Percentiles rank a stretch among this genome's conserved stretches.
Conservation (phyloP, 2,113 vertebrate genomes). For the Eubucco bourcierii region DNA sequence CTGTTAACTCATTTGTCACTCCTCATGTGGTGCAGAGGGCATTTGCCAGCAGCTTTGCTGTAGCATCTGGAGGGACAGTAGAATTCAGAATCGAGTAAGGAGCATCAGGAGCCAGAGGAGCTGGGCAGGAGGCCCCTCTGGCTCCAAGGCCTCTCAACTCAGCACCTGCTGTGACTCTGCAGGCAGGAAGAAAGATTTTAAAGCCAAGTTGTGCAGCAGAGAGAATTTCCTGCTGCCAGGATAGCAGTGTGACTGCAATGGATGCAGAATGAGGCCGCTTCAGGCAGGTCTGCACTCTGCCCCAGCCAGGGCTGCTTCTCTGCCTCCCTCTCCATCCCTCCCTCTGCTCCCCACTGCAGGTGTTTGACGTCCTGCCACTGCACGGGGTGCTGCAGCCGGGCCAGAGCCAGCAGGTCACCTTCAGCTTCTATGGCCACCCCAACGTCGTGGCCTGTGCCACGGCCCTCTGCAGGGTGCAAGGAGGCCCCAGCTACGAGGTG, state of each 20-base stretch:
- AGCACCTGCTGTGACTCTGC: fast-evolving
- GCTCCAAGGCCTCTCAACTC: neutral
- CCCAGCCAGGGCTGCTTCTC: neutral
- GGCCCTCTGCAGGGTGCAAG: slow-evolving; percentile 82
- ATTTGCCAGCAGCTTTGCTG: neutral
- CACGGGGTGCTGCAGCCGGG: slow-evolving; percentile 79
- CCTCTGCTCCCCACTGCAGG: slow-evolving; percentile 47
- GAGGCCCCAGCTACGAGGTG: slow-evolving; percentile 84
- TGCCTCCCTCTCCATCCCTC: fast-evolving
- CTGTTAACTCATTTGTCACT: neutral
- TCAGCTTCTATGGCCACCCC: slow-evolving; percentile 84
- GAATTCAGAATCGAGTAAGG: too few relatives aligned
- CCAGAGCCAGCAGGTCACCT: slow-evolving; percentile 68
- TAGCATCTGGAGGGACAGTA: too few relatives aligned
- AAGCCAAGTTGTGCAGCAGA: neutral
- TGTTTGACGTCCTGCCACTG: slow-evolving; percentile 84
- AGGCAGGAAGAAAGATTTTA: neutral
- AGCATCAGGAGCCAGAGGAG: too few relatives aligned
- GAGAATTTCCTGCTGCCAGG: neutral
- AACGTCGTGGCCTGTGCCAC: slow-evolving; percentile 63
- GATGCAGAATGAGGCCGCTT: neutral
- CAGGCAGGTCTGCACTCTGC: neutral
- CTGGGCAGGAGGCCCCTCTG: too few relatives aligned
- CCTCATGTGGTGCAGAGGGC: too few relatives aligned
- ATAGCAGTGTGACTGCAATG: neutral